A percentile compares a stretch with the other conserved stretches of the same genome.
Evolutionary conservation across 2,113 vertebrate species (phyloP).

Genomic region (Centrocercus urophasianus): DNA sequence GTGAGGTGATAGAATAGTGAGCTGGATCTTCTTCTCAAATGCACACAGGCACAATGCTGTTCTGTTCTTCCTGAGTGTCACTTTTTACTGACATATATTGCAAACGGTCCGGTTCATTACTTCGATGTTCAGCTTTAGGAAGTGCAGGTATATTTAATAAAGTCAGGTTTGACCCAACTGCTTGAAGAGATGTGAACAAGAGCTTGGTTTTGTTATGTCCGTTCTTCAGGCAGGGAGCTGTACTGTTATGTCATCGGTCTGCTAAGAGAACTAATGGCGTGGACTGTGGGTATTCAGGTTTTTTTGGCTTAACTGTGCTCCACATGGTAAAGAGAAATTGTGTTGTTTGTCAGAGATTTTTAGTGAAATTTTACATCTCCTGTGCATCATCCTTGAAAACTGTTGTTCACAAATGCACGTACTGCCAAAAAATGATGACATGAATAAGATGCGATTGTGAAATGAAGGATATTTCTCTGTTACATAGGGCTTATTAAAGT

Average conservation of each 20-base stretch:
- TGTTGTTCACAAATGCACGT: no score
- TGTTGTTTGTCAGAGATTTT: no score
- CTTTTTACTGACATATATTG: neutral
- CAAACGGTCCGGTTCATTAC: neutral
- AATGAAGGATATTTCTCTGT: no score
- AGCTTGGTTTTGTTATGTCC: neutral
- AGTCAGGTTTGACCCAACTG: neutral
- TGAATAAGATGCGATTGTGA: no score
- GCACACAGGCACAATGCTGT: neutral
- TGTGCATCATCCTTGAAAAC: no score
- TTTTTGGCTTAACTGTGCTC: no score
- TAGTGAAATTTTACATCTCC: no score
- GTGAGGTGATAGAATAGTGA: neutral
- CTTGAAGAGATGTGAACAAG: neutral
- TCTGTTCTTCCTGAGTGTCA: neutral
- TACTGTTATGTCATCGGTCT: neutral
- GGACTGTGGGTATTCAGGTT: no score
- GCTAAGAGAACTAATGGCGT: neutral
- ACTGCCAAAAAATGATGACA: no score
- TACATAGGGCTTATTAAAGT: no score
- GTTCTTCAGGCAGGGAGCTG: neutral
- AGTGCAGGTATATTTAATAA: neutral
- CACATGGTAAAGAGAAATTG: no score
- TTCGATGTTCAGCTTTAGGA: neutral
- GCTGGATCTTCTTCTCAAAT: neutral